phyloP scores from a whole-genome alignment of 2,113 vertebrate species.

The Gavia stellata region DNA sequence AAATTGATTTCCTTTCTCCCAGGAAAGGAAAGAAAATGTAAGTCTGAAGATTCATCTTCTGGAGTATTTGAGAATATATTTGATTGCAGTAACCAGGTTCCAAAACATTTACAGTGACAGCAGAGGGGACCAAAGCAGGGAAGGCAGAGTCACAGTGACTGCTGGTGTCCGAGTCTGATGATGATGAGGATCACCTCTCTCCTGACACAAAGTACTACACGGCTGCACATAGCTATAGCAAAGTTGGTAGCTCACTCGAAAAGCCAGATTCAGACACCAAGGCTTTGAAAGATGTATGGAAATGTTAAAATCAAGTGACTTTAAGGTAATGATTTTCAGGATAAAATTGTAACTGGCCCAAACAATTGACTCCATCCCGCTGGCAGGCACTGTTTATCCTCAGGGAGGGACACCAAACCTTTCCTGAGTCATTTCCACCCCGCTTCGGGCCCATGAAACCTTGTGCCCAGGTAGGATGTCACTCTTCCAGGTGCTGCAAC shows the following conservation, averaged over 20 bases:
- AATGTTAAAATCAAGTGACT: background rate
- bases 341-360: background rate
- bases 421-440: background rate
- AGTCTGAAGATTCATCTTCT: background rate
- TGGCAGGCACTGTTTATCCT: background rate
- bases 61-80: background rate
- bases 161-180: background rate
- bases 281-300: background rate
- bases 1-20: background rate
- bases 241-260: background rate
- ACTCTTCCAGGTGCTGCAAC: background rate
- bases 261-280: background rate
- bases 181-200: background rate
- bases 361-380: background rate
- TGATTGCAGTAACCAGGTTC: background rate
- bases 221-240: background rate
- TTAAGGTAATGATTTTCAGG: background rate
- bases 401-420: background rate
- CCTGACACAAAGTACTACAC: background rate
- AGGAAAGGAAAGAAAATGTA: background rate
- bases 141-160: background rate
- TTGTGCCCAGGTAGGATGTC: background rate
- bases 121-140: accelerated
- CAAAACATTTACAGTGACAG: background rate
- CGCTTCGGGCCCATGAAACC: background rate